phyloP scores from a whole-genome alignment of 2,888 invertebrate species.

The Drepanosiphum platanoidis region DNA sequence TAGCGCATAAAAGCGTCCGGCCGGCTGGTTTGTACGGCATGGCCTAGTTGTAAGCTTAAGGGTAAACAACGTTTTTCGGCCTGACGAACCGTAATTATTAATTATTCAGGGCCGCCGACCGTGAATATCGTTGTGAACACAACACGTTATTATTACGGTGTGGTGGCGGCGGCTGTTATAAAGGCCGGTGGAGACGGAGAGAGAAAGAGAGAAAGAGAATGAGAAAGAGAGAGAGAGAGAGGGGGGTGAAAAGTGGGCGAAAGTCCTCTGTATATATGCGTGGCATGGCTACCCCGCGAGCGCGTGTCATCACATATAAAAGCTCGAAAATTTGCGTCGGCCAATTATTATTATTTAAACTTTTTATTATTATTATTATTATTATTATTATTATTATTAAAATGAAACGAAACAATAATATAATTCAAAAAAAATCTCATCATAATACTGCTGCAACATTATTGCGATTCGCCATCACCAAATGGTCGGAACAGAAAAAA shows the following conservation, averaged over 20 bases:
- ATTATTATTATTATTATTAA: too few relatives aligned
- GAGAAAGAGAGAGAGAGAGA: too few relatives aligned
- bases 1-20: conserved; percentile 37
- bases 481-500: background rate
- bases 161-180: background rate
- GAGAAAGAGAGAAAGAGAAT: too few relatives aligned
- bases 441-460: background rate
- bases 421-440: background rate
- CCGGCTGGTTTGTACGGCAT: background rate
- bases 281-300: background rate
- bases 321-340: conserved; percentile 1
- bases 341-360: conserved; percentile 7
- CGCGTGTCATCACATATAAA: background rate
- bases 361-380: too few relatives aligned
- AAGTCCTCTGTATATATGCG: background rate
- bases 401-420: background rate
- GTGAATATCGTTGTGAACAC: conserved; percentile 55
- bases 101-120: conserved; percentile 60
- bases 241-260: background rate
- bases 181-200: background rate
- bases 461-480: background rate
- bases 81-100: conserved; percentile 60
- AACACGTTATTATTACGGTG: conserved; percentile 55
- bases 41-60: conserved; percentile 41
- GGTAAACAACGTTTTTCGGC: conserved; percentile 57